phyloP scores from a whole-genome alignment of 2,797 vertebrate genomes.

The Oryzias dopingdopingensis region DNA sequence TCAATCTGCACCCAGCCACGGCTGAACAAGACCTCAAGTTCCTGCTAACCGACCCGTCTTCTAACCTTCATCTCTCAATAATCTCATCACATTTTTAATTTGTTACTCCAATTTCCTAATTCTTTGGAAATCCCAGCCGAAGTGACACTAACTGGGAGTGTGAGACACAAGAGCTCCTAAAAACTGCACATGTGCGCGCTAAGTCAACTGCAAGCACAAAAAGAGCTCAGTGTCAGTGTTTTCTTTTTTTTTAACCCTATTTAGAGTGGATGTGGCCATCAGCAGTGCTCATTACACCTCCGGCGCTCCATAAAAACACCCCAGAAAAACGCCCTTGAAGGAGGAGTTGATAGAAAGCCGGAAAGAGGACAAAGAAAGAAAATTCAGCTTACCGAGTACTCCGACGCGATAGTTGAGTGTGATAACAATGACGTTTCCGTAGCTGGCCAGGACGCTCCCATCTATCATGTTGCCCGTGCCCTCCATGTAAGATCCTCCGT shows the following conservation, averaged over 20 bases:
- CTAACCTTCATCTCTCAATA: slow-evolving; percentile 40
- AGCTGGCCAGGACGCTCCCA: slow-evolving; percentile 96
- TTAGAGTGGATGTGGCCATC: slow-evolving; percentile 53
- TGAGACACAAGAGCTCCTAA: slow-evolving; percentile 35
- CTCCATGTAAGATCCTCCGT: slow-evolving; percentile 99
- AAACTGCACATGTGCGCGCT: slow-evolving; percentile 9
- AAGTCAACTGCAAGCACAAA: slow-evolving; percentile 31
- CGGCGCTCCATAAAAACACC: slow-evolving; percentile 63
- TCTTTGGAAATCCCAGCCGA: slow-evolving; percentile 61
- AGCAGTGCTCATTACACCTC: slow-evolving; percentile 58
- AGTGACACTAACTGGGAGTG: slow-evolving; percentile 62
- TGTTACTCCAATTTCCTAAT: slow-evolving; percentile 72
- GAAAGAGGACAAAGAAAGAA: not conserved
- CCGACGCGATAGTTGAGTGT: slow-evolving; percentile 99
- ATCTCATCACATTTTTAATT: slow-evolving; percentile 56
- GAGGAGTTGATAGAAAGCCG: slow-evolving; percentile 9
- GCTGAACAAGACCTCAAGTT: slow-evolving; percentile 41
- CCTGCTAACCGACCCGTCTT: slow-evolving; percentile 36
- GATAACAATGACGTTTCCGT: slow-evolving; percentile 98
- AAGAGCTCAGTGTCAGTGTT: slow-evolving; percentile 20
- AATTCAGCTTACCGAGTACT: slow-evolving; percentile 86
- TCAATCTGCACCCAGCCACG: slow-evolving; percentile 58
- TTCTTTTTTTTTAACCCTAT: slow-evolving; percentile 24
- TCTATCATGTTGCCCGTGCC: slow-evolving; percentile 99
- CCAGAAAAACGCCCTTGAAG: slow-evolving; percentile 68